Evolutionary conservation across 2,888 invertebrate species (phyloP).

Genomic region (Erebia ligea): DNA sequence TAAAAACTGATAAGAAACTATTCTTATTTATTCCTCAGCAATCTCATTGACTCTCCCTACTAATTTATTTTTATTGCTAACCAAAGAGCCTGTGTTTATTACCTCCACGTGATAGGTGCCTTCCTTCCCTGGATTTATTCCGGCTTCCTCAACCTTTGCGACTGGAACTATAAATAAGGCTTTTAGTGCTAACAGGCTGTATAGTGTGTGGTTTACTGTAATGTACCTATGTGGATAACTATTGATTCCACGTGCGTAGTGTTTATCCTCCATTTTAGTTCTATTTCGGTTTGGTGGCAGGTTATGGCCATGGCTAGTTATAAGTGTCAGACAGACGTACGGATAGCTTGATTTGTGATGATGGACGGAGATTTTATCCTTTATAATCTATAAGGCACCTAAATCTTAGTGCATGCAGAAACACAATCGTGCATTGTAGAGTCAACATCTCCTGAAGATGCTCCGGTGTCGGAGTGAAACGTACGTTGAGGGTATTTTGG

Average conservation of each 20-base stretch:
- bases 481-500: too few species aligned
- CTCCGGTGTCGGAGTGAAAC: too few species aligned
- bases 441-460: too few species aligned
- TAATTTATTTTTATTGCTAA: constrained; percentile 64
- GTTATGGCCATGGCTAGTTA: too few species aligned
- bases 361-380: too few species aligned
- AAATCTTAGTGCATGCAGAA: too few species aligned
- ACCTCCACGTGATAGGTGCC: constrained; percentile 46
- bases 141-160: constrained; percentile 46
- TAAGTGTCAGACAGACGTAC: too few species aligned
- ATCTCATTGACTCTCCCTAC: constrained; percentile 36
- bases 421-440: too few species aligned
- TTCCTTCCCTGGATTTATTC: constrained; percentile 51
- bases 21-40: constrained; percentile 24
- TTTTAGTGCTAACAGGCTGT: constrained; percentile 36
- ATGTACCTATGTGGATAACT: neutral
- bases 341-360: too few species aligned
- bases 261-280: neutral
- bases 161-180: constrained; percentile 42
- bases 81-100: constrained; percentile 58
- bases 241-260: neutral
- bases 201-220: constrained; percentile 17
- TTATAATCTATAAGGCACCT: too few species aligned
- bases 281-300: too few species aligned
- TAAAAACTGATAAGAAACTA: constrained; percentile 13